Evolutionary conservation across 2,797 vertebrate species (phyloP), one percentile per base, ranked within the genome.

Genomic region (Spinus olivaceus): DNA sequence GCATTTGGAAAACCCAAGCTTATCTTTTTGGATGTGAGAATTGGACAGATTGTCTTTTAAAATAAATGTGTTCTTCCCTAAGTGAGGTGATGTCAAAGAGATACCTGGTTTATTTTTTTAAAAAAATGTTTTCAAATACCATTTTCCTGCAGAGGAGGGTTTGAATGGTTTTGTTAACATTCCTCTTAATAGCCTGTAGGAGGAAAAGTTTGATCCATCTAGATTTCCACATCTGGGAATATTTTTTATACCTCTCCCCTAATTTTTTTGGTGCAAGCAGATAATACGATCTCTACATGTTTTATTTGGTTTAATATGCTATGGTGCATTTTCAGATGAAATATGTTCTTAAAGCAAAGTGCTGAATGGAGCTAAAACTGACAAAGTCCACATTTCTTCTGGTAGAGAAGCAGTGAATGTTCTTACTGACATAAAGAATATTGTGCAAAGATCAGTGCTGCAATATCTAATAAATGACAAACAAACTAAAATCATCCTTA

Each of bases 401-500:
- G 73, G 37, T 51, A 71, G 56, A 57, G 87, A 88, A 76, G 54
- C 32, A 33, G 41, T 42, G 33, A 23, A 46, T 88, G 44, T 81
- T 86, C 90, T 53, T 81, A 79, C 51, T 86, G 76, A 30, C 63
- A 53, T 59, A 56, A 94, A 74, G 79, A 91, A 60, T 91, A 92
- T 64, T 91, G 60, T 94, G 56, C 73, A 84, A 86, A 86, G 54
- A 86, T 46, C 59, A 81, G 47, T 17, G 70, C 56, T 63, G 59
- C 76, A 63, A 23, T 93, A 83, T 51, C 54, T 53, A 73, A 73
- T 24, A 88, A 89, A 92, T 60, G 82, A 72, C 61, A 91, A 93
- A 81, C 51, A 56, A 94, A 87, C 90, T 88, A 30, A 93, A 96
- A 86, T 79, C 56, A 53, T 70, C 64, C 41, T 88, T 83, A 56